phyloP scores from a whole-genome alignment of 2,888 invertebrate genomes.

The Argyresthia albistria region DNA sequence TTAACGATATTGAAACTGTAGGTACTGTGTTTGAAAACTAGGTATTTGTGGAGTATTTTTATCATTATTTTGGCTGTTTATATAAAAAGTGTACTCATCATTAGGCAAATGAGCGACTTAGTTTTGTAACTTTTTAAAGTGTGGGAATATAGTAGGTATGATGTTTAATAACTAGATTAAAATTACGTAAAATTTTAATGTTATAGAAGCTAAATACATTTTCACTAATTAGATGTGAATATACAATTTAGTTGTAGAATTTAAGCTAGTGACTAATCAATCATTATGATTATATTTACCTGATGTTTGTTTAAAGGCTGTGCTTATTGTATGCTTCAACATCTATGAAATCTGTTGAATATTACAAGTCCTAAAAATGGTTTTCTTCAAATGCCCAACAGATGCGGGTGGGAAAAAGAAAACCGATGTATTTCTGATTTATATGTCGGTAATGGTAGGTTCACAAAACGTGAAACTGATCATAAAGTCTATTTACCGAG shows the following conservation, averaged over 20 bases:
- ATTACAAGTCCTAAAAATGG: too few relatives aligned
- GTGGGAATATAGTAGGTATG: not conserved
- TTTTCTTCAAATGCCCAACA: too few relatives aligned
- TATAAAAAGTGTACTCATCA: not conserved
- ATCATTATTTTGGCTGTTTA: not conserved
- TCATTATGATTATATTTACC: not conserved
- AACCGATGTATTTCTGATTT: too few relatives aligned
- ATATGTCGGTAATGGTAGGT: too few relatives aligned
- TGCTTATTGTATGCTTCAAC: conserved; percentile 6
- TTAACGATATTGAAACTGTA: not conserved
- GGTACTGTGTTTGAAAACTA: conserved; percentile 1
- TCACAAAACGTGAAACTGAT: too few relatives aligned
- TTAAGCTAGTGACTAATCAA: conserved; percentile 2
- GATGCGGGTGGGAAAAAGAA: too few relatives aligned
- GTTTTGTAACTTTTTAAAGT: conserved; percentile 2
- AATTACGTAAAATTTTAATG: conserved; percentile 2
- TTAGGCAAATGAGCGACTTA: conserved; percentile 2
- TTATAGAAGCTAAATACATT: conserved; percentile 2
- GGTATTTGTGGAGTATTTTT: not conserved
- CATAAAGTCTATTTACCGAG: too few relatives aligned
- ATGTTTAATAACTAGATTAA: conserved; percentile 2
- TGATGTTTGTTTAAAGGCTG: not conserved
- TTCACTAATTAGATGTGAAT: conserved; percentile 4
- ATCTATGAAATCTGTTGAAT: too few relatives aligned
- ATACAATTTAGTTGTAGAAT: conserved; percentile 4